Evolutionary conservation across 1,140 invertebrate species (phyloP).

Genomic region (Melanaphis sacchari): DNA sequence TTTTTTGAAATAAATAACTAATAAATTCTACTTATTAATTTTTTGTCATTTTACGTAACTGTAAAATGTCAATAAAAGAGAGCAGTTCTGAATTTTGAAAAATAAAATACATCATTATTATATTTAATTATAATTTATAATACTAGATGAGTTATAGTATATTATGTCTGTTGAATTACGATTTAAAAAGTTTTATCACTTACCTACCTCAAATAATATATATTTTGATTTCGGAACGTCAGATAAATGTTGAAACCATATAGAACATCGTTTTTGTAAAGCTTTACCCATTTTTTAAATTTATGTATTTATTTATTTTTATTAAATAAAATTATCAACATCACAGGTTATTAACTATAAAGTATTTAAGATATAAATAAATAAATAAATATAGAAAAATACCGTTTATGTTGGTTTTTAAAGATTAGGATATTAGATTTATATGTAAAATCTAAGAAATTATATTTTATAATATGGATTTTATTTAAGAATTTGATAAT

Average conservation of each 20-base stretch:
- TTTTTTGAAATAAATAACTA: too few species aligned
- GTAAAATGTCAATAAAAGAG: neutral
- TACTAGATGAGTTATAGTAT: neutral
- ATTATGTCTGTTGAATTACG: neutral
- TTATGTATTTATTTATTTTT: neutral
- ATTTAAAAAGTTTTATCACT: neutral
- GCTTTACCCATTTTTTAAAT: neutral
- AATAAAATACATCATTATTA: neutral
- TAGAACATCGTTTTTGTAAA: neutral
- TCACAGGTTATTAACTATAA: too few species aligned
- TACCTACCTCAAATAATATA: neutral
- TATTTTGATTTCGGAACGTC: neutral
- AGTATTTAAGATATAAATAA: too few species aligned
- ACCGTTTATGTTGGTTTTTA: too few species aligned
- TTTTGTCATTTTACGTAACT: neutral
- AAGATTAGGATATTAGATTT: too few species aligned
- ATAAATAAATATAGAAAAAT: too few species aligned
- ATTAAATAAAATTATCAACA: neutral
- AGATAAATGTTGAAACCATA: too few species aligned
- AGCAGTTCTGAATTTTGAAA: neutral
- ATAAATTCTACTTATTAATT: neutral
- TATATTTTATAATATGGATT: too few species aligned
- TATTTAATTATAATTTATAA: neutral
- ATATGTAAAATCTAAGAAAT: too few species aligned
- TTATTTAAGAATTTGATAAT: too few species aligned